Percentiles rank a stretch among this genome's conserved stretches.
Conservation (phyloP, 2,797 vertebrate genomes). For the Muscicapa striata region DNA sequence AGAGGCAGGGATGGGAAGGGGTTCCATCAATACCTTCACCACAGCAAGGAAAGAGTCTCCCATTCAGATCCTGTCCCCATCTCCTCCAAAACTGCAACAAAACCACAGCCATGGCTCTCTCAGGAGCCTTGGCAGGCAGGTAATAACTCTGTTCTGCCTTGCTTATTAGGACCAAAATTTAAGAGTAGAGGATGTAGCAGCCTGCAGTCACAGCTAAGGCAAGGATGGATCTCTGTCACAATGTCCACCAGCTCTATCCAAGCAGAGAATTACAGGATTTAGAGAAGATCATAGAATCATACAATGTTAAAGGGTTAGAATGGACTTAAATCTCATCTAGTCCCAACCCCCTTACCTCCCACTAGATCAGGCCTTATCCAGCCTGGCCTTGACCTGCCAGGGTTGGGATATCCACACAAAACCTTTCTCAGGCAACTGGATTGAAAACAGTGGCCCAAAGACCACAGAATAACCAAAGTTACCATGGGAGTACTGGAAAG, state of each 20-base stretch:
- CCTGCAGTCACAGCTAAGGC: neutral
- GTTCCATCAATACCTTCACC: neutral
- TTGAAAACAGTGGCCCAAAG: neutral
- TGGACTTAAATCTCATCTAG: neutral
- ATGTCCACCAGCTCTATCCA: neutral
- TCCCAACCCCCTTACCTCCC: rapidly evolving
- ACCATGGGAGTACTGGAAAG: neutral
- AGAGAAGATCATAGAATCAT: neutral
- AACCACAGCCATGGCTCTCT: neutral
- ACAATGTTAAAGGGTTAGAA: neutral
- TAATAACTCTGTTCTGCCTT: neutral
- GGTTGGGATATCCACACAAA: neutral
- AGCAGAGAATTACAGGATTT: neutral
- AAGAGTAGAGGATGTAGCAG: neutral
- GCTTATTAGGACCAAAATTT: neutral
- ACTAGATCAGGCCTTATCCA: neutral
- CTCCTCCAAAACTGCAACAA: neutral
- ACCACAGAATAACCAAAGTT: neutral
- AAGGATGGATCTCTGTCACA: neutral
- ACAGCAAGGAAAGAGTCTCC: neutral
- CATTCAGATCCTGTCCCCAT: neutral
- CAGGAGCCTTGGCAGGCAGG: neutral
- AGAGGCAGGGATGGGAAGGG: neutral
- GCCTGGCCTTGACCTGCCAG: neutral
- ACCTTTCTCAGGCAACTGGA: neutral